Base-by-base conservation (phyloP, 2,797 vertebrate species). In the Mallotus villosus region DNA sequence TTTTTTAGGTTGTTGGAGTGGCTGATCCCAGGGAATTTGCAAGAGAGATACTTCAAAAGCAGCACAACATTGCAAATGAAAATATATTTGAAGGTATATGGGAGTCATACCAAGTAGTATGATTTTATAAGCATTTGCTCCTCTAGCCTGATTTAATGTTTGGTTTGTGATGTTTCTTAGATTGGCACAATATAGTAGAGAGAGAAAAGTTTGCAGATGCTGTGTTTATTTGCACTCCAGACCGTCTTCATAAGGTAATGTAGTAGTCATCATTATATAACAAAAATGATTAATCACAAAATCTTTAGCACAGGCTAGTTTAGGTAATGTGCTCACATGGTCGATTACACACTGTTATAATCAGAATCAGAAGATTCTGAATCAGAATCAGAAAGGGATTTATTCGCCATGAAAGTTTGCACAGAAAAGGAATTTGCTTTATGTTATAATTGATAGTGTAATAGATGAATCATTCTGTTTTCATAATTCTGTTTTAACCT, bases 141-240 rank as follows among this genome's bases (percentile, higher is more conserved):
- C 12, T 58, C 3, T 49, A 5, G 12, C 61, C 0, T 72, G 16
- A 67, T 27, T 5, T 24, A 71, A 32, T n/a, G 2, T 67, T 75
- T 66, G 2, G 19, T 14, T 66, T 57, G 8, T 25, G 5, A 19
- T 63, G 29, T 51, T 60, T 41, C 73, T n/a, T 71, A 93, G 93
- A 93, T 68, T 92, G 92, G 91, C 78, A 41, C 21, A 65, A 11
- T 41, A 22, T 93, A 3, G 84, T 78, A 61, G 81, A 90, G 75
- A 87, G 75, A 81, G 90, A 93, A 65, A 92, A 88, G 80, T 92
- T 93, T 93, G 90, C 86, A 27, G 90, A 93, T 70, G 91, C 92
- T 0, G 87, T 92, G 63, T 84, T 93, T 12, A 68, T 93, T 78
- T 91, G 91, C 83, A 89, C 89, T 46, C 93, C 90, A 4, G 92